Percentiles rank a stretch among this genome's conserved stretches.
These are phyloP conservation scores for Gnatocerus cornutus DNA, from an alignment of 2,888 invertebrate species.

Conservation along the genomic window DNA sequence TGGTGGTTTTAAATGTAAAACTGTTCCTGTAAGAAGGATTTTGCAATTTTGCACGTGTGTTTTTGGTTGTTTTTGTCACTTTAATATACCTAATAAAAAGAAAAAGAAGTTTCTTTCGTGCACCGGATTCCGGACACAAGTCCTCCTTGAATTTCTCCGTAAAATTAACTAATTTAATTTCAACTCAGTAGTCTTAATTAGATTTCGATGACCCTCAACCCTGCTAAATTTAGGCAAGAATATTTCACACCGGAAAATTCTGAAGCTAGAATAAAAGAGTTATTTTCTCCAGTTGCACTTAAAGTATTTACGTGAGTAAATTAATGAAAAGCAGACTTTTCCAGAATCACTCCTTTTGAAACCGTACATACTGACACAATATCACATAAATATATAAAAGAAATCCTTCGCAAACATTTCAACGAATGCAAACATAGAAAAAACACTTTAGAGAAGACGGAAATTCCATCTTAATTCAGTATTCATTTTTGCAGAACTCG, in stretches of 20 bases:
- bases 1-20: no score
- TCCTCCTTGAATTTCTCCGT: not conserved
- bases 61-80: no score
- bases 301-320: not conserved
- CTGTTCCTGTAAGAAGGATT: no score
- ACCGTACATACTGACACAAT: not conserved
- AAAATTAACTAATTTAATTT: constrained; percentile 22
- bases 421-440: constrained; percentile 5
- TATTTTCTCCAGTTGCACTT: not conserved
- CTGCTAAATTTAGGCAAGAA: constrained; percentile 12
- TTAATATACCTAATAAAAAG: no score
- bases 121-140: not conserved
- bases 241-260: not conserved
- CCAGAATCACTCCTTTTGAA: not conserved
- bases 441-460: not conserved
- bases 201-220: constrained; percentile 27
- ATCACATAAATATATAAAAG: not conserved
- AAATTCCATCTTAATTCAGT: constrained; percentile 37
- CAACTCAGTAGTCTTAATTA: constrained; percentile 19
- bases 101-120: not conserved
- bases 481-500: constrained; percentile 48
- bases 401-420: constrained; percentile 6
- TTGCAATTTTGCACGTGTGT: no score
- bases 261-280: not conserved
- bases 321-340: constrained; percentile 1